phyloP scores from a whole-genome alignment of 2,888 invertebrate genomes.

The Dimorphilus gyrociliatus region DNA sequence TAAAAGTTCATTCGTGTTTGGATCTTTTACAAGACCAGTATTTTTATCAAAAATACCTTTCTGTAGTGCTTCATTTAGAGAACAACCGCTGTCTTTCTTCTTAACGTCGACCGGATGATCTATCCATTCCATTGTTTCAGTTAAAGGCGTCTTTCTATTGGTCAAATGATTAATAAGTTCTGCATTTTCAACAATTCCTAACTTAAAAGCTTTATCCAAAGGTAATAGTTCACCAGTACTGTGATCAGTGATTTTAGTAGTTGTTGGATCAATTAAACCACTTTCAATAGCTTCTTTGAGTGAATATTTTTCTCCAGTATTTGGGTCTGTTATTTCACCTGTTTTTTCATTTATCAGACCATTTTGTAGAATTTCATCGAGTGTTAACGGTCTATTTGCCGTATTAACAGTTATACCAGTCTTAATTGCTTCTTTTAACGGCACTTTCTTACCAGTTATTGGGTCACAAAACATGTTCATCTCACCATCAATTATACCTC shows the following conservation, averaged over 20 bases:
- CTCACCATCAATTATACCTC: conserved; percentile 60
- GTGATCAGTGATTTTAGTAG: conserved; percentile 49
- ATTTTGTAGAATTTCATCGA: conserved; percentile 1
- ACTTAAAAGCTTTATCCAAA: conserved; percentile 43
- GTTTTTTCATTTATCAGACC: not conserved
- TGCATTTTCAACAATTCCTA: conserved; percentile 54
- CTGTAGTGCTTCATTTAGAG: too few relatives aligned
- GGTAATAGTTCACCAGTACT: conserved; percentile 23
- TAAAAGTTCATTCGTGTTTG: too few relatives aligned
- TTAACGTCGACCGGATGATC: conserved; percentile 1
- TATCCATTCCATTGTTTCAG: not conserved
- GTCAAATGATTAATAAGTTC: too few relatives aligned
- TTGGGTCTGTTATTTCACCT: conserved; percentile 4
- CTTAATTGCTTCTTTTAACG: conserved; percentile 16
- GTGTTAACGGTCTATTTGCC: conserved; percentile 15
- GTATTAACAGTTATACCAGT: conserved; percentile 22
- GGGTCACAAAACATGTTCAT: conserved; percentile 36
- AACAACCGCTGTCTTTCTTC: conserved; percentile 3
- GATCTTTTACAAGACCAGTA: not conserved
- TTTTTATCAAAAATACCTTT: conserved; percentile 2
- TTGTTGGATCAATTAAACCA: conserved; percentile 1
- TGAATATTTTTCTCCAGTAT: not conserved
- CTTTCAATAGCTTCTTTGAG: conserved; percentile 1
- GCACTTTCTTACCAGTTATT: conserved; percentile 8
- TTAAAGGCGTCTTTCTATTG: too few relatives aligned